A percentile compares a stretch with the other conserved stretches of the same genome.
Evolutionary conservation across 2,113 vertebrate species (phyloP).

Genomic region (Cricetomys ansorgei): DNA sequence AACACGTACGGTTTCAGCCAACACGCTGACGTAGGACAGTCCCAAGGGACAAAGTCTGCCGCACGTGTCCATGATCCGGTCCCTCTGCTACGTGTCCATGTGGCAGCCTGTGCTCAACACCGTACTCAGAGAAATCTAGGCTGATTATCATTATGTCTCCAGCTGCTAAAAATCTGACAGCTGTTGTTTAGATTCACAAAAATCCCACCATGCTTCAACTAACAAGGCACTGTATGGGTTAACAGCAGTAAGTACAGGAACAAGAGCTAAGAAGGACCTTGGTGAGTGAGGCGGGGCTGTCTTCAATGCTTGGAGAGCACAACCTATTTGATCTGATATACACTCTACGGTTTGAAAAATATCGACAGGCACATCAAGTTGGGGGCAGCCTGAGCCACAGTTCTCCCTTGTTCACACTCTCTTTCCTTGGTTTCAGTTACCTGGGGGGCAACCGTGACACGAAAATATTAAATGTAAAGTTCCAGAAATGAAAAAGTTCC

Average conservation of each 20-base stretch:
- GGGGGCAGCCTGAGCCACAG: background rate
- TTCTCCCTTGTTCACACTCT: background rate
- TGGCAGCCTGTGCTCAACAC: background rate
- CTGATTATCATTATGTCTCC: background rate
- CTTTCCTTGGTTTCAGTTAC: background rate
- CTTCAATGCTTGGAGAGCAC: background rate
- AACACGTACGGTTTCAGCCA: background rate
- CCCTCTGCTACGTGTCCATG: background rate
- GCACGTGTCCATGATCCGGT: background rate
- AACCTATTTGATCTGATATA: background rate
- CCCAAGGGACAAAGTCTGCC: background rate
- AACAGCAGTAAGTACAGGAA: background rate
- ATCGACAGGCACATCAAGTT: background rate
- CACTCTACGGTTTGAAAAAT: background rate
- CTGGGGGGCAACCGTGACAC: background rate
- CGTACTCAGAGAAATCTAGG: background rate
- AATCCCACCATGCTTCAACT: background rate
- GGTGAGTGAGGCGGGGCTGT: background rate
- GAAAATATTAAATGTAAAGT: background rate
- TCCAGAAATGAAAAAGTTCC: background rate
- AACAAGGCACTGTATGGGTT: background rate
- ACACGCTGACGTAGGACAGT: background rate
- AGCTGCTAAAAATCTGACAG: background rate
- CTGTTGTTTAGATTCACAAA: constrained; percentile 12
- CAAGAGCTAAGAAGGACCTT: background rate